A percentile compares a stretch with the other conserved stretches of the same genome.
These are phyloP conservation scores for Cromileptes altivelis DNA, from an alignment of 2,113 vertebrate species.

Conservation along the genomic window DNA sequence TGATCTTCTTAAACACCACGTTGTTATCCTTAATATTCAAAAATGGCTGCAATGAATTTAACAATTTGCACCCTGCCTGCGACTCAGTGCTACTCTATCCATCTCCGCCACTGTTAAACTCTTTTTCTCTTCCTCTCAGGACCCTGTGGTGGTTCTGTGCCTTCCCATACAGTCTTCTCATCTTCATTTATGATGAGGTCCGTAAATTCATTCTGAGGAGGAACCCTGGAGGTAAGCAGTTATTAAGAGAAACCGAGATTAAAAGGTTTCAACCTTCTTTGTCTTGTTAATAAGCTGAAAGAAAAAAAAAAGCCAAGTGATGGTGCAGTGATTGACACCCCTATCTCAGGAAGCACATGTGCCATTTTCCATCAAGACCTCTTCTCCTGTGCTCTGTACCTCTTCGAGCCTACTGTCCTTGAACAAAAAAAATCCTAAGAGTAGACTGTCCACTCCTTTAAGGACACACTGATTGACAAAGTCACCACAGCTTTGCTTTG, in stretches of 20 bases:
- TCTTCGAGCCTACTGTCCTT: background rate
- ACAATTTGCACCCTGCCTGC: constrained; percentile 43
- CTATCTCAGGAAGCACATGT: constrained; percentile 25
- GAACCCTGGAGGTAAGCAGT: constrained; percentile 83
- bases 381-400: background rate
- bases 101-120: constrained; percentile 1
- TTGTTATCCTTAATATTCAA: constrained; percentile 61
- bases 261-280: constrained; percentile 59
- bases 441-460: constrained; percentile 19
- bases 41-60: constrained; percentile 59
- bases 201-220: constrained; percentile 86
- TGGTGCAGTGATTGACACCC: constrained; percentile 7
- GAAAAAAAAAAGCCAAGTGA: constrained; percentile 15
- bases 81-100: constrained; percentile 35
- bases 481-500: constrained; percentile 21
- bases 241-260: constrained; percentile 50
- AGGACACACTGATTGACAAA: constrained; percentile 40
- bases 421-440: constrained; percentile 1
- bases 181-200: constrained; percentile 88
- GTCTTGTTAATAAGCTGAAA: constrained; percentile 60
- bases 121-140: constrained; percentile 56
- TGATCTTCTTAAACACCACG: constrained; percentile 56
- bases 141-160: constrained; percentile 87
- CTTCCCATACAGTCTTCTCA: constrained; percentile 86
- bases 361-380: constrained; percentile 32